A percentile compares a stretch with the other conserved stretches of the same genome.
phyloP scores from a whole-genome alignment of 2,113 vertebrate genomes.

The Leuciscus idus region DNA sequence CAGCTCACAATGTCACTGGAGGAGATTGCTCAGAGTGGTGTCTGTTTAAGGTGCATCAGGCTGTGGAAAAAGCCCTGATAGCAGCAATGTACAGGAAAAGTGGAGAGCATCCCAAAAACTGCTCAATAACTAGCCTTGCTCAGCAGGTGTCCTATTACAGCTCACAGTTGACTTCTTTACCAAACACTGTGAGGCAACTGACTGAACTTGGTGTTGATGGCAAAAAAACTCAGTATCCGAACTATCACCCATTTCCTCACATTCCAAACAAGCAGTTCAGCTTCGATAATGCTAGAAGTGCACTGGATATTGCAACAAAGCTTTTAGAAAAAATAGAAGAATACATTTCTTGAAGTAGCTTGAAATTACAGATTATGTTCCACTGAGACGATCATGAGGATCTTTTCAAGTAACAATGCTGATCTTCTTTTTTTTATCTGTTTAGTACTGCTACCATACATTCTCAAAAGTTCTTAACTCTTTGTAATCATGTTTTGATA shows the following conservation, averaged over 20 bases:
- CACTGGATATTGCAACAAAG: no score
- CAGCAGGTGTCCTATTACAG: slow-evolving; percentile 61
- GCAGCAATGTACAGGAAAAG: slow-evolving; percentile 69
- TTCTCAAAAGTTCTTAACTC: no score
- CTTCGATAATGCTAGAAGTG: no score
- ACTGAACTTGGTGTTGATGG: no score
- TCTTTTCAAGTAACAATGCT: background rate
- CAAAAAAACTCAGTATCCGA: no score
- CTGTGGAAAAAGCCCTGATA: slow-evolving; percentile 78
- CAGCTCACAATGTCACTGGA: slow-evolving; percentile 67
- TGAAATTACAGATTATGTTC: background rate
- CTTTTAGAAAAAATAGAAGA: no score
- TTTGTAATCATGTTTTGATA: background rate
- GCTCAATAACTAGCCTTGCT: slow-evolving; percentile 67
- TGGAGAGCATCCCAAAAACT: slow-evolving; percentile 53
- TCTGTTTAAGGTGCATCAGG: slow-evolving; percentile 80
- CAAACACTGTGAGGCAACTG: no score
- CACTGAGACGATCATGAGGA: no score
- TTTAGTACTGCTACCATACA: background rate
- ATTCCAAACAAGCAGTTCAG: no score
- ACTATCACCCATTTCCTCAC: no score
- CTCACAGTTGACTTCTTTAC: no score
- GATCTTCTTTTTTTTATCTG: background rate
- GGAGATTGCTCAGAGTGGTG: slow-evolving; percentile 76
- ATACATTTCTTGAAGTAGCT: slow-evolving; percentile 59